Evolutionary conservation across 1,140 invertebrate species (phyloP).

Genomic region (Saxidomus purpurata): DNA sequence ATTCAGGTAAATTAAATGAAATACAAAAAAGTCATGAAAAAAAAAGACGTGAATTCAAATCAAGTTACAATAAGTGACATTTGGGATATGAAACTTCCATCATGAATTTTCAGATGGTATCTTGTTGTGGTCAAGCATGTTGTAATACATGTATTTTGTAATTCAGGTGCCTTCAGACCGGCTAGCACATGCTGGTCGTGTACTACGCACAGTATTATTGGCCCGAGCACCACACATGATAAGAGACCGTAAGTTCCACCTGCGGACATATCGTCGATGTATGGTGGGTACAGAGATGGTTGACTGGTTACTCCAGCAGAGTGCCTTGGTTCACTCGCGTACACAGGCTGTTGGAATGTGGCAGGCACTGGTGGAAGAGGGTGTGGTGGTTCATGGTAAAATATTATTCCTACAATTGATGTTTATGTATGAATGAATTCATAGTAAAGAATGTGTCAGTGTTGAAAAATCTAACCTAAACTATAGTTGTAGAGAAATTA

Average conservation of each 20-base stretch:
- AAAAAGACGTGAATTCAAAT: too few relatives aligned
- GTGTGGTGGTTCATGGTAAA: slow-evolving; percentile 92
- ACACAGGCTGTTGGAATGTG: slow-evolving; percentile 93
- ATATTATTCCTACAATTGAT: too few relatives aligned
- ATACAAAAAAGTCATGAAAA: too few relatives aligned
- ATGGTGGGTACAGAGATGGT: slow-evolving; percentile 91
- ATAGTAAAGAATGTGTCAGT: too few relatives aligned
- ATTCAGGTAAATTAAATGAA: too few relatives aligned
- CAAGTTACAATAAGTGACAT: too few relatives aligned
- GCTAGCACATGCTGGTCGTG: slow-evolving; percentile 90
- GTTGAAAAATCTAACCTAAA: too few relatives aligned
- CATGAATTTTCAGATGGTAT: too few relatives aligned
- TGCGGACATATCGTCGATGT: slow-evolving; percentile 87
- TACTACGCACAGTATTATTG: slow-evolving; percentile 90
- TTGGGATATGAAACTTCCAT: too few relatives aligned
- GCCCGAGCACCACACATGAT: slow-evolving; percentile 89
- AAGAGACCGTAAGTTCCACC: slow-evolving; percentile 88
- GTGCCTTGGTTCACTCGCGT: slow-evolving; percentile 88
- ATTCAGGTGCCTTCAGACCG: slow-evolving; percentile 88
- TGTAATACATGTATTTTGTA: neutral
- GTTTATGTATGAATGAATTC: too few relatives aligned
- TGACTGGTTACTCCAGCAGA: slow-evolving; percentile 91
- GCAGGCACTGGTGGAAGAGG: slow-evolving; percentile 94
- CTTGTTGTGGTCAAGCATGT: too few relatives aligned
- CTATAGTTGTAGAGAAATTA: too few relatives aligned